These are phyloP conservation scores for Drosophila recens DNA, from an alignment of 2,888 invertebrate species.

Conservation along the genomic window DNA sequence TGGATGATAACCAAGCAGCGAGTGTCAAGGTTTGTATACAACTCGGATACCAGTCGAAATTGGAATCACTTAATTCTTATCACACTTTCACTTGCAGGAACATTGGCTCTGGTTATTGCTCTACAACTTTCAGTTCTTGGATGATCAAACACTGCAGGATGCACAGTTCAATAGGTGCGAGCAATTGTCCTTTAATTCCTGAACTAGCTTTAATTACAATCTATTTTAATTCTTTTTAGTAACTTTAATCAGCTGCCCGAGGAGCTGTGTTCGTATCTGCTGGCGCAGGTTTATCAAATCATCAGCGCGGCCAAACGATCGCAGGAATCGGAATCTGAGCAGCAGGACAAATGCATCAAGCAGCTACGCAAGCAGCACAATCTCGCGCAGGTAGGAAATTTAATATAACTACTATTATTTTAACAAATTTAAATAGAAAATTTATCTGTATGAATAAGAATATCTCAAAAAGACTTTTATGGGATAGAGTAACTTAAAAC, in stretches of 20 bases:
- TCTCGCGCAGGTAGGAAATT: conserved; percentile 78
- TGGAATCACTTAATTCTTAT: conserved; percentile 8
- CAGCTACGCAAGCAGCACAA: conserved; percentile 78
- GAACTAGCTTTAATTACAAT: background rate
- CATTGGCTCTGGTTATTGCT: conserved; percentile 82
- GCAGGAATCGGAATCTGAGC: conserved; percentile 55
- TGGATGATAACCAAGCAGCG: conserved; percentile 53
- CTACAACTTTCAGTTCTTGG: conserved; percentile 79
- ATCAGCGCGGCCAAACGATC: conserved; percentile 82
- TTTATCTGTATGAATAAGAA: too few relatives aligned
- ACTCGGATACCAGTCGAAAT: conserved; percentile 37
- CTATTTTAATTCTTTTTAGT: conserved; percentile 53
- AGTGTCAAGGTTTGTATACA: conserved; percentile 77
- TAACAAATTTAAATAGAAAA: too few relatives aligned
- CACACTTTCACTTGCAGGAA: conserved; percentile 64
- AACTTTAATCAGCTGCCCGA: conserved; percentile 83
- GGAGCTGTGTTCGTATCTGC: conserved; percentile 82
- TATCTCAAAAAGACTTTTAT: too few relatives aligned
- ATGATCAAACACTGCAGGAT: conserved; percentile 64
- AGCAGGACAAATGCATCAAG: conserved; percentile 64
- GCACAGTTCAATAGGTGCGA: conserved; percentile 73
- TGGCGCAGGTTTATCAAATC: conserved; percentile 83
- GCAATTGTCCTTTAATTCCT: fast-evolving
- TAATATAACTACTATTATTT: too few relatives aligned
- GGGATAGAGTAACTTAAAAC: too few relatives aligned